These are phyloP conservation scores for Amniataba percoides DNA, from an alignment of 2,797 vertebrate species.

Conservation along the genomic window DNA sequence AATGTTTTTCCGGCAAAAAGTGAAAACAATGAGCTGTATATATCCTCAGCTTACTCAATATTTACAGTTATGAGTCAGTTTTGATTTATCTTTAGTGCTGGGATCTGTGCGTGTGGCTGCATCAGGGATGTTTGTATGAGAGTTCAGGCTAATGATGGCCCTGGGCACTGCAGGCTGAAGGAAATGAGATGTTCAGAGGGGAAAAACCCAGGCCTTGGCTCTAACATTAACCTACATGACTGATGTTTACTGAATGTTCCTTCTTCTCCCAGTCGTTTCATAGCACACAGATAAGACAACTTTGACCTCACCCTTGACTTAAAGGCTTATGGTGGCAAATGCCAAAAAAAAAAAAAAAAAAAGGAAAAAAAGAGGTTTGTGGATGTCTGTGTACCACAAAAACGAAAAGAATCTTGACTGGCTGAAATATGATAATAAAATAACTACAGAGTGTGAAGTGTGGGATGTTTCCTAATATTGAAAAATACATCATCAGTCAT, in stretches of 20 bases:
- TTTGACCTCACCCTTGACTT: slow-evolving; percentile 42
- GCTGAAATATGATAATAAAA: neutral
- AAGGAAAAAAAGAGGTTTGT: neutral
- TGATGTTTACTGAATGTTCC: slow-evolving; percentile 67
- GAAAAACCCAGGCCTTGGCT: slow-evolving; percentile 68
- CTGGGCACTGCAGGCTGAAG: slow-evolving; percentile 62
- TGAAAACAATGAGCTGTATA: neutral
- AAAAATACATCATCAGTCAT: slow-evolving; percentile 10
- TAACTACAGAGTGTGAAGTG: neutral
- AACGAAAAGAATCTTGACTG: neutral
- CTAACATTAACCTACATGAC: slow-evolving; percentile 70
- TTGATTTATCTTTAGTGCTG: slow-evolving; percentile 32
- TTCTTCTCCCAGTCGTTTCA: slow-evolving; percentile 31
- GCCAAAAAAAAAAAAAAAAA: slow-evolving; percentile 10
- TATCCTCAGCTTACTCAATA: slow-evolving; percentile 31
- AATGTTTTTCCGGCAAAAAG: neutral
- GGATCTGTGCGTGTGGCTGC: slow-evolving; percentile 59
- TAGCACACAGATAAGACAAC: slow-evolving; percentile 46
- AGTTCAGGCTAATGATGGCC: slow-evolving; percentile 75
- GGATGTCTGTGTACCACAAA: neutral
- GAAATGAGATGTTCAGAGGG: slow-evolving; percentile 79
- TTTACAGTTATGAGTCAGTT: slow-evolving; percentile 51
- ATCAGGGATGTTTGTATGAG: slow-evolving; percentile 56
- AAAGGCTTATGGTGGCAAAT: slow-evolving; percentile 22
- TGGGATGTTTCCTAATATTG: slow-evolving; percentile 11